Evolutionary conservation across 1,140 invertebrate species (phyloP), one percentile per base, ranked within the genome.

Genomic region (Conopomorpha cramerella): DNA sequence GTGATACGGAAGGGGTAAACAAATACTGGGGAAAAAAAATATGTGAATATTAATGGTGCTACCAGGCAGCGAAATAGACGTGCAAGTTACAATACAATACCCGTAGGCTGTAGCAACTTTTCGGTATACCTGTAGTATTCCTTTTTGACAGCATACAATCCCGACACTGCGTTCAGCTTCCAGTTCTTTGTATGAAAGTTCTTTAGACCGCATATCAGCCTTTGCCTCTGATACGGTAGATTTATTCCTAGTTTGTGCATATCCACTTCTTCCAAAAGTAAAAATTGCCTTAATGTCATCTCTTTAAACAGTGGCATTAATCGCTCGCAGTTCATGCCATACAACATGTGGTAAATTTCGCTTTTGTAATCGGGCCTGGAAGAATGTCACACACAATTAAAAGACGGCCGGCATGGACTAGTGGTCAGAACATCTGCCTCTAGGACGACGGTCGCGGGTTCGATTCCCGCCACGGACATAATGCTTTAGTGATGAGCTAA

Each of bases 321-420:
- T 34, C 43, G 54, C 30, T 81, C 80, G 38, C 82, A 77, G 30
- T 71, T 67, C 80, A 84, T 83, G 11, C 80, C 82, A 45, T 73
- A 68, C 2, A 85, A 54, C 1, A 84, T 38, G 29, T 62, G 41
- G 1, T 46, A 45, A 41, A 79, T 72, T 49, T 77, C 70, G 37
- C 45, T 44, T 11, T 32, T 36, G 37, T 74, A 79, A 16, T 51
- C 56, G 28, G 59, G 57, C 29, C 73, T 78, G 54, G 38, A 71
- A 76, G 30, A 19, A 31, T n/a, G n/a, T n/a, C n/a, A n/a, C n/a
- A n/a, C n/a, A n/a, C n/a, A n/a, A n/a, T n/a, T n/a, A n/a, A n/a
- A n/a, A n/a, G n/a, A n/a, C n/a, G n/a, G n/a, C n/a, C n/a, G n/a
- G n/a, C n/a, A n/a, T n/a, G n/a, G n/a, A n/a, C n/a, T n/a, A n/a